Evolutionary conservation across 2,113 vertebrate genomes (phyloP).

Genomic region (Hassar affinis): DNA sequence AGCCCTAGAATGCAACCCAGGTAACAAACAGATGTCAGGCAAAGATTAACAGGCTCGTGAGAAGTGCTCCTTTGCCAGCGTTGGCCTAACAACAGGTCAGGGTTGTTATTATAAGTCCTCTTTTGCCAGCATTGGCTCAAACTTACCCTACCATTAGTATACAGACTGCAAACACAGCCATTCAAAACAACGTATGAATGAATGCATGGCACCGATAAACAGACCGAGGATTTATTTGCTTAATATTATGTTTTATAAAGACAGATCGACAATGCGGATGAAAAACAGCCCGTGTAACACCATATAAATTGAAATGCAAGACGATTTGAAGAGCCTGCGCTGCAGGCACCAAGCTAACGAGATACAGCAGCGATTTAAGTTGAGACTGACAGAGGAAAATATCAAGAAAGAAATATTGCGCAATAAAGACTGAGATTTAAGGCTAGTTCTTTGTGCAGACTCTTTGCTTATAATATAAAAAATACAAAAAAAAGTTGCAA

Average conservation of each 20-base stretch:
- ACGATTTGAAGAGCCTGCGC: not conserved
- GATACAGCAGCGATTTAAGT: not conserved
- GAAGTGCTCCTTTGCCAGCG: not conserved
- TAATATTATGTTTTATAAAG: not conserved
- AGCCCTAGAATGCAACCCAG: not conserved
- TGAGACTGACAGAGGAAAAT: not conserved
- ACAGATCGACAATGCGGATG: not conserved
- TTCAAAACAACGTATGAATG: not conserved
- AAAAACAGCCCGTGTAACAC: not conserved
- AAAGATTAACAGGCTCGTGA: not conserved
- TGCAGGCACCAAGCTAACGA: not conserved
- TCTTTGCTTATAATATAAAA: not conserved
- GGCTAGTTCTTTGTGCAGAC: not conserved
- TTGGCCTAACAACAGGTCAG: not conserved
- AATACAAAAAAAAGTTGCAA: too few species aligned
- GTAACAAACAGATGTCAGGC: not conserved
- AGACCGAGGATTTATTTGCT: not conserved
- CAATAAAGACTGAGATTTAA: not conserved
- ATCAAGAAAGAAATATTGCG: not conserved
- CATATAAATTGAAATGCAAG: not conserved
- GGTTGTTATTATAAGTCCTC: not conserved
- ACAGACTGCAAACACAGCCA: not conserved
- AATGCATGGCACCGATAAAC: not conserved
- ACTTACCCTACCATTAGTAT: not conserved
- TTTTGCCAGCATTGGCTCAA: not conserved